These are phyloP conservation scores for Drosophila chauvacae DNA, from an alignment of 1,140 invertebrate species.

Conservation along the genomic window DNA sequence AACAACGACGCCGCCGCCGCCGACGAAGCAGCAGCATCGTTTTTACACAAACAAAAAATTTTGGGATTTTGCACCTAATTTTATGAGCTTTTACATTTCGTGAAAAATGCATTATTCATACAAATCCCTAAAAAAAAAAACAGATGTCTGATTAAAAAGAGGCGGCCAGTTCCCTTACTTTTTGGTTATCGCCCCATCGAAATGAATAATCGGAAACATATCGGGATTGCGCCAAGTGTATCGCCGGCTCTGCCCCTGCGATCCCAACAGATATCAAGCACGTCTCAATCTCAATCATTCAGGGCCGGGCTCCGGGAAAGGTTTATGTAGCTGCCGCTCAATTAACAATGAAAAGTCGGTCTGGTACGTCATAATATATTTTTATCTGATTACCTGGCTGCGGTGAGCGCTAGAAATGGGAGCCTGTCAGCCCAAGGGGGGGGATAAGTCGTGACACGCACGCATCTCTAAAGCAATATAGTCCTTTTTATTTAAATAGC, in stretches of 20 bases:
- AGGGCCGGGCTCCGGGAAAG: conserved; percentile 53
- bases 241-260: conserved; percentile 20
- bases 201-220: background rate
- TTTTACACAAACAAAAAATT: conserved; percentile 12
- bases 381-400: conserved; percentile 71
- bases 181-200: background rate
- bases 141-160: background rate
- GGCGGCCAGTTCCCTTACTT: background rate
- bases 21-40: conserved; percentile 37
- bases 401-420: conserved; percentile 19
- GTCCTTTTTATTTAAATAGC: background rate
- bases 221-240: conserved; percentile 6
- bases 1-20: conserved; percentile 15
- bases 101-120: background rate
- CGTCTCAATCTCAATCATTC: conserved; percentile 78
- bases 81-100: background rate
- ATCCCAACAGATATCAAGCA: conserved; percentile 77
- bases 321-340: conserved; percentile 60
- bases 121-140: background rate
- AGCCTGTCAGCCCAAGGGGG: too few species aligned
- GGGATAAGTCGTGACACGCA: conserved; percentile 4
- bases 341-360: conserved; percentile 79
- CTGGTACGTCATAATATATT: conserved; percentile 81
- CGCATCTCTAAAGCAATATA: background rate
- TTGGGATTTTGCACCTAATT: background rate